Evolutionary conservation across 2,797 vertebrate species (phyloP).

Genomic region (Pseudochirops cupreus): DNA sequence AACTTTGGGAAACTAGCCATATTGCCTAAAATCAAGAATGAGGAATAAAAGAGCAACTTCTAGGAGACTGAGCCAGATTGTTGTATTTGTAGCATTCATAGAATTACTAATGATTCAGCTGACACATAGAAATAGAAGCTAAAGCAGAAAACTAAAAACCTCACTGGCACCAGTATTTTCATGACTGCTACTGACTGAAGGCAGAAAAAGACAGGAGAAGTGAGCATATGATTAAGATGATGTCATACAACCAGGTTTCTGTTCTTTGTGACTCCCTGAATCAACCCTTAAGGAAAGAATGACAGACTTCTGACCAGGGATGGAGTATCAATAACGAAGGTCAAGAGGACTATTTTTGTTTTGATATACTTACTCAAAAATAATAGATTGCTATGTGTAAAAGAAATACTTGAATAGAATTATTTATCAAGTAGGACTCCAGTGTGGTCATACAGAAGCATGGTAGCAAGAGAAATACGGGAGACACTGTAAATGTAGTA

Average conservation of each 20-base stretch:
- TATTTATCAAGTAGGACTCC: background rate
- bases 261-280: background rate
- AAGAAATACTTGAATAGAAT: background rate
- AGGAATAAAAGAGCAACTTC: background rate
- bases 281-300: background rate
- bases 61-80: background rate
- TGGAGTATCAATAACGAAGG: background rate
- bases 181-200: background rate
- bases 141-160: background rate
- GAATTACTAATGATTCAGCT: background rate
- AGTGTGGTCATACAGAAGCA: background rate
- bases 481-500: background rate
- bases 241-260: background rate
- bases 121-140: background rate
- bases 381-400: background rate
- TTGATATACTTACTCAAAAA: background rate
- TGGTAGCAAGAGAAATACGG: background rate
- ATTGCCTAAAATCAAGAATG: background rate
- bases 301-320: background rate
- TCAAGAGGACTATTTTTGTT: background rate
- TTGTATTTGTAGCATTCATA: background rate
- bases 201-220: background rate
- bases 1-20: background rate
- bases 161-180: background rate
- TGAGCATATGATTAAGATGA: background rate